phyloP scores from a whole-genome alignment of 2,113 vertebrate genomes.

The Sardina pilchardus region DNA sequence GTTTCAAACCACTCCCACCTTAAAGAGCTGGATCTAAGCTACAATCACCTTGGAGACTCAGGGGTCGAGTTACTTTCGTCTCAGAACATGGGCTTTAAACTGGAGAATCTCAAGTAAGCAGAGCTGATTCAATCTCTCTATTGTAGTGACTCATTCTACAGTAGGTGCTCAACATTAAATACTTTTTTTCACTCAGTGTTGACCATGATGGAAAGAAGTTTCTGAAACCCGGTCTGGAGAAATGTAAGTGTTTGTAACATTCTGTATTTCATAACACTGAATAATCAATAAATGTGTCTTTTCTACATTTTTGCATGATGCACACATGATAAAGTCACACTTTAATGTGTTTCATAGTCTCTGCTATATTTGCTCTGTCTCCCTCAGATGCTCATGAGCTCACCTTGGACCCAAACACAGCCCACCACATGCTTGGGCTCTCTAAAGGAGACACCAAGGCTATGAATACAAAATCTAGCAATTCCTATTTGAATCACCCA shows the following conservation, averaged over 20 bases:
- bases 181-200: background rate
- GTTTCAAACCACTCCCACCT: background rate
- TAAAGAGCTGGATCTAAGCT: background rate
- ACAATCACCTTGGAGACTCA: background rate
- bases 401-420: background rate
- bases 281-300: background rate
- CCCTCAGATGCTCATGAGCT: background rate
- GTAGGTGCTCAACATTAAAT: background rate
- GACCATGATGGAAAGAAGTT: background rate
- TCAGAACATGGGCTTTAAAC: background rate
- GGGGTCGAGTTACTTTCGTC: background rate
- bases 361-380: background rate
- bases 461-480: background rate
- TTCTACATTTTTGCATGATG: background rate
- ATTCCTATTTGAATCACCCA: background rate
- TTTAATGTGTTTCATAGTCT: background rate
- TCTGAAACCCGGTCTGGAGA: background rate
- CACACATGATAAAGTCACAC: background rate
- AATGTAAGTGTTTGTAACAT: background rate
- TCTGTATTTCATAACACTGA: background rate
- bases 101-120: background rate
- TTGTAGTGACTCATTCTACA: background rate
- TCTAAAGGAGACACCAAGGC: background rate
- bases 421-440: background rate
- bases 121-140: background rate